Conservation (phyloP, 2,797 vertebrate genomes). For the Falco cherrug region DNA sequence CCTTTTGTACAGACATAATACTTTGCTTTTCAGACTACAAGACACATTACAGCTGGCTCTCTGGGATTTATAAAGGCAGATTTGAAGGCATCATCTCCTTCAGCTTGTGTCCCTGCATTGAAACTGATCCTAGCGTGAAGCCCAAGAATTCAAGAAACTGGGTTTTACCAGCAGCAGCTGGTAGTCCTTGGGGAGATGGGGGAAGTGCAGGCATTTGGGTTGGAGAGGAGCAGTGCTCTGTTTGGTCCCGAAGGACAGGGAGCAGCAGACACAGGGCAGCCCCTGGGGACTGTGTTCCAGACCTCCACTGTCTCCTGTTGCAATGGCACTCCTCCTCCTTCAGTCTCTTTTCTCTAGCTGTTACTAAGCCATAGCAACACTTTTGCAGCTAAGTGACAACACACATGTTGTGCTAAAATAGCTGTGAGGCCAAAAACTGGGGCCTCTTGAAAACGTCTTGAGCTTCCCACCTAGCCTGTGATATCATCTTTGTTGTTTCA, state of each 20-base stretch:
- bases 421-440: background rate
- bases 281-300: background rate
- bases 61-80: background rate
- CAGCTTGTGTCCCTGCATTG: background rate
- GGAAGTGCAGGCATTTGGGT: background rate
- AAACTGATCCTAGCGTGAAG: background rate
- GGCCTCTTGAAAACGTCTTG: constrained; percentile 2
- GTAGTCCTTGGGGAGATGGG: background rate
- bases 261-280: background rate
- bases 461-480: background rate
- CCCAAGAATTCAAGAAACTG: background rate
- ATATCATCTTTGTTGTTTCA: background rate
- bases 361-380: background rate
- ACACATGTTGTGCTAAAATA: background rate
- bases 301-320: background rate
- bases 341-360: background rate
- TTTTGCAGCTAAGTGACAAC: background rate
- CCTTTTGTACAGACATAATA: constrained; percentile 28
- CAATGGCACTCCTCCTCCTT: background rate
- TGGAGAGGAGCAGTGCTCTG: background rate
- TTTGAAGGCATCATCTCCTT: background rate
- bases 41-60: background rate
- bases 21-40: background rate
- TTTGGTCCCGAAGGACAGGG: background rate
- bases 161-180: background rate